Base-by-base conservation (phyloP, 2,888 invertebrate genomes). In the Dichetophora obliterata region DNA sequence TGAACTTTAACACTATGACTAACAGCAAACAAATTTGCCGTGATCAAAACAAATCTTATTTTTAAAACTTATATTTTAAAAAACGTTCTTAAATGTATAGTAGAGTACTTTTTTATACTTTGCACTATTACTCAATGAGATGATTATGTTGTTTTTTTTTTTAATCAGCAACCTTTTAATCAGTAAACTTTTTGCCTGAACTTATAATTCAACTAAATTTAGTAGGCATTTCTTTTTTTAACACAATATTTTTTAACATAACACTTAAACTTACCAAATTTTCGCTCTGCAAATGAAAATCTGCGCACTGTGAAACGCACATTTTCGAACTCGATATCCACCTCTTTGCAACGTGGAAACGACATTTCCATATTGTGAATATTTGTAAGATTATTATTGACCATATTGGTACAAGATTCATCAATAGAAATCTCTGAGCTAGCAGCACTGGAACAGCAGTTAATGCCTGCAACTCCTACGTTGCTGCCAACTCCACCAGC, bases 281-380 rank as follows among this genome's bases (percentile, higher is more conserved):
- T 89, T n/a, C 92, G 86, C 81, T 91, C 92, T 54, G 89, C 89
- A 61, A 92, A 82, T 37, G 90, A 90, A 88, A 93, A 92, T 65
- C 90, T 90, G 80, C 90, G 91, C 48, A 94, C 91, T 5, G 90
- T 88, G 84, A 93, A 95, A 1, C 91, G 91, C 48, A 95, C 91
- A 83, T 95, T 91, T 76, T 91, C 91, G 85, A 95, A 95, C 80
- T 92, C 91, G 75, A 95, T 88, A 81, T 94, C 91, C 76, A 95
- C 91, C 14, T 93, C 92, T 61, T 92, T 91, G 80, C 94, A 91
- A 3, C 82, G 84, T 27, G 86, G 82, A 72, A 86, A 86, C 75
- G 82, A 83, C 4, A 80, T 81, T 72, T 85, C 84, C 22, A 81
- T 77, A 14, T 86, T 84, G 43, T 71, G 19, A 43, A 78, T 75